phyloP scores from a whole-genome alignment of 1,140 invertebrate genomes.

The Heliconius nattereri region DNA sequence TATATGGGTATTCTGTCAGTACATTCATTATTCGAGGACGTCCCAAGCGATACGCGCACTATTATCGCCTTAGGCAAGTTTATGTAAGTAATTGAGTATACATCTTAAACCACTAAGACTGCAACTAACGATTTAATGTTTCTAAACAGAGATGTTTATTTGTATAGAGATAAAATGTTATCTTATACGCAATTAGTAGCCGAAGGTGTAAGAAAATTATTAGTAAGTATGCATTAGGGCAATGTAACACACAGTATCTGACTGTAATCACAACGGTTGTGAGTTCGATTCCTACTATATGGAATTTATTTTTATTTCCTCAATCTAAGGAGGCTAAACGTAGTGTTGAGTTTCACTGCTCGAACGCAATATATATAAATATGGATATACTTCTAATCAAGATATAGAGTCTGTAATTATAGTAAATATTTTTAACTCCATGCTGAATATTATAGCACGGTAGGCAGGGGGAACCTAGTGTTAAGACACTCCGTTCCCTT shows the following conservation, averaged over 20 bases:
- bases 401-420: too few species aligned
- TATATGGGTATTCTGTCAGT: background rate
- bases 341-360: too few species aligned
- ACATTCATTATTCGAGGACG: slow-evolving; percentile 18
- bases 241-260: too few species aligned
- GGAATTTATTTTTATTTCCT: too few species aligned
- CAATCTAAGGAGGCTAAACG: too few species aligned
- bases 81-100: slow-evolving; percentile 13
- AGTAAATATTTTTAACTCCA: too few species aligned
- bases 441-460: too few species aligned
- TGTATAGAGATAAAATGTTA: background rate
- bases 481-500: background rate
- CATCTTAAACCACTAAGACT: slow-evolving; percentile 6
- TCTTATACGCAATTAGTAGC: slow-evolving; percentile 4
- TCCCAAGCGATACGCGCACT: slow-evolving; percentile 6
- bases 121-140: slow-evolving; percentile 13
- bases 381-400: too few species aligned
- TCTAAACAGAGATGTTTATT: slow-evolving; percentile 10
- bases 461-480: background rate
- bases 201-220: background rate
- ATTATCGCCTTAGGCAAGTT: background rate
- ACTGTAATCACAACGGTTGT: too few species aligned
- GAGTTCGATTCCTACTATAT: too few species aligned
- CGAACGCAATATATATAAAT: too few species aligned
- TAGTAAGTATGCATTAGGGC: background rate